phyloP scores from a whole-genome alignment of 1,140 invertebrate genomes.

The Babylonia areolata region DNA sequence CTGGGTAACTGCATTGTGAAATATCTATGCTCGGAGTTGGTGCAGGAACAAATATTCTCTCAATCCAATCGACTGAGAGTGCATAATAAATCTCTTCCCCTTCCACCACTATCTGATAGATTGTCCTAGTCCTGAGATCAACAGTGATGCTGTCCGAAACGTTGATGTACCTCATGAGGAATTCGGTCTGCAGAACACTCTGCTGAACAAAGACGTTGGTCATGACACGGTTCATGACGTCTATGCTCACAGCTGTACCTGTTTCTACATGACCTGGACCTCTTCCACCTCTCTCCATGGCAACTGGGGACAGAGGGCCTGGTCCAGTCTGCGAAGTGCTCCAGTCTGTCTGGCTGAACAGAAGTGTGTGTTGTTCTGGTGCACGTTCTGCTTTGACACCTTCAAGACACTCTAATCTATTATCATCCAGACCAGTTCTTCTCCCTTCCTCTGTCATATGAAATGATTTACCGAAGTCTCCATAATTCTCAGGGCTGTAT shows the following conservation, averaged over 20 bases:
- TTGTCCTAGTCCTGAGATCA: neutral
- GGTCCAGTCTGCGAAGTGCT: neutral
- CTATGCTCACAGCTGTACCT: neutral
- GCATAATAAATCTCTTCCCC: conserved; percentile 9
- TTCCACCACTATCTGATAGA: neutral
- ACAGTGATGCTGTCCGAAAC: neutral
- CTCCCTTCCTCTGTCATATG: no score
- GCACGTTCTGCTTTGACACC: no score
- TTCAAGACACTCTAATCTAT: no score
- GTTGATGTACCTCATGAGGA: neutral
- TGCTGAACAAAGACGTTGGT: neutral
- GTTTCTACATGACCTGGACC: neutral
- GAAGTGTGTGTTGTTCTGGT: neutral
- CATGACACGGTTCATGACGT: conserved; percentile 13
- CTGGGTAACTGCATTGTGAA: neutral
- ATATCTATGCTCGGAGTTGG: neutral
- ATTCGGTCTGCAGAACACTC: conserved; percentile 15
- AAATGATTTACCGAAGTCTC: no score
- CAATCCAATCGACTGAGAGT: neutral
- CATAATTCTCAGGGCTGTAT: no score
- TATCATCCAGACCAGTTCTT: no score
- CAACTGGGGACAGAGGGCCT: neutral
- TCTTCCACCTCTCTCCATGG: neutral
- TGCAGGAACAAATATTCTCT: neutral
- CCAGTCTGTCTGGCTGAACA: neutral